Evolutionary conservation across 2,888 invertebrate genomes (phyloP), one percentile per base, ranked within the genome.

Genomic region (Megalurothrips usitatus): DNA sequence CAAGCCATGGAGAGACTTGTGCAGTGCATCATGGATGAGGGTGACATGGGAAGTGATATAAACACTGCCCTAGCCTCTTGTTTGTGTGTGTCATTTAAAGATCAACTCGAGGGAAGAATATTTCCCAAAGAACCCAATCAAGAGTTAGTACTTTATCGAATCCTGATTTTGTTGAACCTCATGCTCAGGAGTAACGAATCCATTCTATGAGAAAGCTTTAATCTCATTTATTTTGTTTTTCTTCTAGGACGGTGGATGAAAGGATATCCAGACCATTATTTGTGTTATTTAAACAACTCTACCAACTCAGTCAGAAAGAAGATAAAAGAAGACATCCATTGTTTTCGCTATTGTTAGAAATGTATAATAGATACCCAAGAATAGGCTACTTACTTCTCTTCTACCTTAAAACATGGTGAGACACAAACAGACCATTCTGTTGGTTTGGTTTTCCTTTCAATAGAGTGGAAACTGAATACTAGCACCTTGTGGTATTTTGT

Each of bases 351-450:
- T 89, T 97, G 82, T 93, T 93, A 83, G 96, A 96, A 87, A 92
- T 97, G 88, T 91, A 93, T 84, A 88, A 87, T 84, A 87, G 89
- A 85, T 91, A 94, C 85, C 91, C 93, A 17, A 91, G 92, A 86
- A 90, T 96, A 82, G 97, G 97, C 79, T 97, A 95, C 87, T 91
- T 94, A 85, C 90, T 98, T 83, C 88, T 98, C 80, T 97, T 96
- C 89, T 98, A 96, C 88, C 82, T 85, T 19, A 84, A 84, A 79
- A 84, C 47, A 28, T 79, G 49, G 49, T 79, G 34, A 12, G 49
- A 10, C 43, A 43, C 79, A 78, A 80, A 12, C 23, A 68, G 28
- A 47, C 26, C 26, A n/a, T 6, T 49, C 52, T 52, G 8, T 26
- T 4, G 14, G 28, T 14, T 80, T 28, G 34, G 4, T 80, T 19